These are phyloP conservation scores for Hypena proboscidalis DNA, from an alignment of 2,888 invertebrate genomes.

Conservation along the genomic window DNA sequence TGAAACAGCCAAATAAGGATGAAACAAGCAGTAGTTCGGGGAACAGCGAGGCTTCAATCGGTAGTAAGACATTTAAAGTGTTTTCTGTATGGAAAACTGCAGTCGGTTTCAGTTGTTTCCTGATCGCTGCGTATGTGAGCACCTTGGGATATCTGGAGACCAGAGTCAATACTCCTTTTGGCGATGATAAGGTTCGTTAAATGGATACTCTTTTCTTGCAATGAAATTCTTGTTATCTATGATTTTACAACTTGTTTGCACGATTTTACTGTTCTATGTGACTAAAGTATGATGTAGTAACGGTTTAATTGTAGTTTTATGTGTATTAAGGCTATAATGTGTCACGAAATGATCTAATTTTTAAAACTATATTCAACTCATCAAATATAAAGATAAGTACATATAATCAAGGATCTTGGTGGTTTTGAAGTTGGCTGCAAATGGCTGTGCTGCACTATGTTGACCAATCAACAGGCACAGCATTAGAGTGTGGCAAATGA, in stretches of 20 bases:
- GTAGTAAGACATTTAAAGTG: slow-evolving; percentile 51
- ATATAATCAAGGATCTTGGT: too few relatives aligned
- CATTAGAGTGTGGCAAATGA: too few relatives aligned
- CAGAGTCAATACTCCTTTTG: slow-evolving; percentile 93
- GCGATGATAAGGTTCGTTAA: slow-evolving; percentile 88
- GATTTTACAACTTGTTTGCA: neutral
- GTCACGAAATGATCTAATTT: too few relatives aligned
- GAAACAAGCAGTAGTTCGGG: slow-evolving; percentile 68
- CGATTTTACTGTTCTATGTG: neutral
- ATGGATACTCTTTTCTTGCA: neutral
- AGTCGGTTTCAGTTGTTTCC: slow-evolving; percentile 86
- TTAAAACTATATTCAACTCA: too few relatives aligned
- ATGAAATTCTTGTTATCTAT: neutral
- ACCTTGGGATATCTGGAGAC: slow-evolving; percentile 94
- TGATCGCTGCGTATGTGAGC: slow-evolving; percentile 90
- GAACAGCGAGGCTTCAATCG: slow-evolving; percentile 51
- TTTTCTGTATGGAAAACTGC: slow-evolving; percentile 85
- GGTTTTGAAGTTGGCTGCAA: too few relatives aligned
- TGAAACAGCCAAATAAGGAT: slow-evolving; percentile 54
- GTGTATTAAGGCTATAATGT: too few relatives aligned
- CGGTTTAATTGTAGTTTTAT: too few relatives aligned
- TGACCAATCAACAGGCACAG: too few relatives aligned
- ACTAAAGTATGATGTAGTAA: too few relatives aligned
- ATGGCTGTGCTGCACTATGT: too few relatives aligned
- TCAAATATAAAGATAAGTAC: too few relatives aligned